Base-by-base conservation (phyloP, 2,113 vertebrate species). In the Peucedramus taeniatus region DNA sequence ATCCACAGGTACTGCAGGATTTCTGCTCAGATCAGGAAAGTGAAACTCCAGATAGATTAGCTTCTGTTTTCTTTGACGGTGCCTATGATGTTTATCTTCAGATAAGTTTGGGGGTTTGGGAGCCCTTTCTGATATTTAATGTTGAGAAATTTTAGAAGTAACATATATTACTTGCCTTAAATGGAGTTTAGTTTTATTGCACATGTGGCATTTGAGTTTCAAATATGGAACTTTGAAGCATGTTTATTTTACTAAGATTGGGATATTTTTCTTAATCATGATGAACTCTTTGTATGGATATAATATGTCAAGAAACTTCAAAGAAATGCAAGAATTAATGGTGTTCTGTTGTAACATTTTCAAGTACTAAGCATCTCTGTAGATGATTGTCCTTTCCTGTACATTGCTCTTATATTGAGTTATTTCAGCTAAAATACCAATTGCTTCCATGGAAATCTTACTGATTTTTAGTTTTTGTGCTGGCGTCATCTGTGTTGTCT, bases 51-150 rank as follows among this genome's bases (percentile, higher is more conserved):
- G n/a, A 80, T 86, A 75, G 87, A 92, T 91, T 93, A 94, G 80
- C 83, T 83, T 97, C 88, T 94, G 33, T 87, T 96, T 96, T 74
- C 79, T 91, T 98, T 96, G 70, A 89, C 1, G 50, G 95, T 96
- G 95, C 96, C 94, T 97, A 71, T 91, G 87, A 84, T 71, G 84
- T 95, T 95, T 92, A 88, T 91, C 87, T 94, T 91, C 86, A 85
- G 77, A 89, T 50, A 83, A 80, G 60, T 90, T 89, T 77, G 79
- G 49, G 63, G 54, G 78, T n/a, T 83, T 90, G 84, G 92, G 87
- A 94, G 76, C 53, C 80, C 79, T 95, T 54, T 83, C 83, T 93
- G 83, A 83, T 93, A 56, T 63, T 94, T 94, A 89, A 77, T 66
- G 24, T 91, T 89, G 83, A 89, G 79, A 88, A 83, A 94, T n/a